phyloP scores from a whole-genome alignment of 2,888 invertebrate species.

The Caenorhabditis sp. region DNA sequence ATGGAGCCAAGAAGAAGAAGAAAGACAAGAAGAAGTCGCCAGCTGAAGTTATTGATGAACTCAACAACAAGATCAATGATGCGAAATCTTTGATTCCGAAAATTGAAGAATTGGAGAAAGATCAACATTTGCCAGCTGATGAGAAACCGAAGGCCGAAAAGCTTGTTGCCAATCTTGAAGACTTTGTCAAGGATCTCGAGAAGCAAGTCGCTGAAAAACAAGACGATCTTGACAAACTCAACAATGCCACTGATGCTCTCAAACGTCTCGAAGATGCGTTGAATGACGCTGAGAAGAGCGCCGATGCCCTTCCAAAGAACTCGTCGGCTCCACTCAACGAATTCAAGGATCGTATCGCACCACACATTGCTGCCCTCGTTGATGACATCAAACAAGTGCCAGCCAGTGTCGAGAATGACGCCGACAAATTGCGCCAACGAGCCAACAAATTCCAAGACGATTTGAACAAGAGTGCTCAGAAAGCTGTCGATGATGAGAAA shows the following conservation, averaged over 20 bases:
- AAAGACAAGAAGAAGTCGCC: slow-evolving; percentile 11
- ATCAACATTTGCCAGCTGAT: slow-evolving; percentile 1
- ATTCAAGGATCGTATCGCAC: slow-evolving; percentile 16
- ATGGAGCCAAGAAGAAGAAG: slow-evolving; percentile 8
- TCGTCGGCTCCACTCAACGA: slow-evolving; percentile 13
- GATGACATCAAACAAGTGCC: slow-evolving; percentile 14
- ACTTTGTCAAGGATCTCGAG: slow-evolving; percentile 6
- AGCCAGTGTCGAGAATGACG: slow-evolving; percentile 4
- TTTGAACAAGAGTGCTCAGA: slow-evolving; percentile 8
- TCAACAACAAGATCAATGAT: slow-evolving; percentile 15
- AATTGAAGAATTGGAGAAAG: slow-evolving; percentile 13
- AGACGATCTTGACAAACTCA: slow-evolving; percentile 16
- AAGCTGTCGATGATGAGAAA: slow-evolving; percentile 24
- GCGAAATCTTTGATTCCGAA: slow-evolving; percentile 14
- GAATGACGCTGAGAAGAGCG: slow-evolving; percentile 15
- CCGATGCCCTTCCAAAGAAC: slow-evolving; percentile 9
- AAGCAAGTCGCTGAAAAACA: slow-evolving; percentile 13
- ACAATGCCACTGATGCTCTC: slow-evolving; percentile 15
- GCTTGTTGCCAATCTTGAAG: neutral
- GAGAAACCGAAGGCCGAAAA: slow-evolving; percentile 12
- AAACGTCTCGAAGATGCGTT: slow-evolving; percentile 25
- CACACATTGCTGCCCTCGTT: slow-evolving; percentile 11
- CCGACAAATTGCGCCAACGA: slow-evolving; percentile 14
- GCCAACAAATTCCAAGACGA: slow-evolving; percentile 12
- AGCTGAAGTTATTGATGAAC: slow-evolving; percentile 9